Conservation (phyloP, 2,888 invertebrate genomes). For the Macrosoma leucophasiata region DNA sequence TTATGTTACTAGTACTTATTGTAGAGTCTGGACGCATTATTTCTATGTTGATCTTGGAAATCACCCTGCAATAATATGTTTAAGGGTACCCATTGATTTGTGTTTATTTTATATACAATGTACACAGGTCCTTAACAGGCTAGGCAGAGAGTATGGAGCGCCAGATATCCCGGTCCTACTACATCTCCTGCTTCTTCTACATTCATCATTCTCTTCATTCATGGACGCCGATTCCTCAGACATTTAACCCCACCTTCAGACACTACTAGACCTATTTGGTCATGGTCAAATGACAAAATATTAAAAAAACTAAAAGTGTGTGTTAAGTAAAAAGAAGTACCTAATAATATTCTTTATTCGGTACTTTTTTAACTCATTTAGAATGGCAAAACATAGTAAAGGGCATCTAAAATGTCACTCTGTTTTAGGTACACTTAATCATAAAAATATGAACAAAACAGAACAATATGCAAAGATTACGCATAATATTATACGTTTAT, state of each 20-base stretch:
- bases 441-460: background rate
- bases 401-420: background rate
- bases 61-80: background rate
- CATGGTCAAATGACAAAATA: too few relatives aligned
- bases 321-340: background rate
- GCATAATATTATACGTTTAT: conserved; percentile 10
- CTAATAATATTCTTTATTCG: background rate
- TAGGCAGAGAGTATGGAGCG: too few relatives aligned
- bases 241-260: too few relatives aligned
- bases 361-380: background rate
- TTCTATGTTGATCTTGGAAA: conserved; percentile 1
- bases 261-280: too few relatives aligned
- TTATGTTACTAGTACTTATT: background rate
- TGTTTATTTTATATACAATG: conserved; percentile 1
- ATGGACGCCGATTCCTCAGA: too few relatives aligned
- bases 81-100: conserved; percentile 1
- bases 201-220: too few relatives aligned
- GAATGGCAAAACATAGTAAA: background rate
- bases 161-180: too few relatives aligned
- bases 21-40: background rate
- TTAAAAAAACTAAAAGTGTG: background rate
- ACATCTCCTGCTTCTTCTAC: too few relatives aligned
- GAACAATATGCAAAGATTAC: conserved; percentile 1
- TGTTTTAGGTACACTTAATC: background rate
- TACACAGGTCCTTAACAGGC: background rate